Conservation (phyloP, 2,113 vertebrate species). For the Pseudonaja textilis region DNA sequence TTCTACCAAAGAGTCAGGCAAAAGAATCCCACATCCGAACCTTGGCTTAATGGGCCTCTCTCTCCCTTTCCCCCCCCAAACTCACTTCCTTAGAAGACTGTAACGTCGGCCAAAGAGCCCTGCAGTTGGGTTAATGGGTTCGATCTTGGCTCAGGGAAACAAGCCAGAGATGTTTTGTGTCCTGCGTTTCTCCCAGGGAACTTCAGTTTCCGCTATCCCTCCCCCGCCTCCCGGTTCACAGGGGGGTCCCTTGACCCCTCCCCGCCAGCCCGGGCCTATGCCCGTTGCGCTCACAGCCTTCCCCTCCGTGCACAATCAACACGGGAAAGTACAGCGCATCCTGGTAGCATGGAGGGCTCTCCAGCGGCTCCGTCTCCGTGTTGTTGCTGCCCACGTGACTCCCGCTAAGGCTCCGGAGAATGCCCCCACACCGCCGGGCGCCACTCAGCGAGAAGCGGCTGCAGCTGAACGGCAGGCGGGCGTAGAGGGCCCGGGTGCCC, state of each 20-base stretch:
- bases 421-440: constrained; percentile 55
- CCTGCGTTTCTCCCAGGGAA: background rate
- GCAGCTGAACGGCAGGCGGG: constrained; percentile 72
- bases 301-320: constrained; percentile 74
- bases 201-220: background rate
- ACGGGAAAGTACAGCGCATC: constrained; percentile 77
- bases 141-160: background rate
- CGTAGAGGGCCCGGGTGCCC: constrained; percentile 44
- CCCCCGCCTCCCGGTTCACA: background rate
- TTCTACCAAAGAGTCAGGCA: too few relatives aligned
- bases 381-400: constrained; percentile 52
- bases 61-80: too few relatives aligned
- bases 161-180: background rate
- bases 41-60: too few relatives aligned
- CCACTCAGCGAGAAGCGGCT: constrained; percentile 74
- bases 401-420: constrained; percentile 76
- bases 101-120: background rate
- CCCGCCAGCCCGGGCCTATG: background rate
- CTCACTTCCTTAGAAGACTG: too few relatives aligned
- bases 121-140: background rate
- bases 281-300: constrained; percentile 60
- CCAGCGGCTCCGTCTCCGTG: constrained; percentile 62
- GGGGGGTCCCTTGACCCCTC: constrained; percentile 4
- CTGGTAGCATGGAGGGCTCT: constrained; percentile 72
- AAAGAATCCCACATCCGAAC: background rate